These are phyloP conservation scores for Typhlichthys subterraneus DNA, from an alignment of 2,797 vertebrate genomes.

Conservation along the genomic window DNA sequence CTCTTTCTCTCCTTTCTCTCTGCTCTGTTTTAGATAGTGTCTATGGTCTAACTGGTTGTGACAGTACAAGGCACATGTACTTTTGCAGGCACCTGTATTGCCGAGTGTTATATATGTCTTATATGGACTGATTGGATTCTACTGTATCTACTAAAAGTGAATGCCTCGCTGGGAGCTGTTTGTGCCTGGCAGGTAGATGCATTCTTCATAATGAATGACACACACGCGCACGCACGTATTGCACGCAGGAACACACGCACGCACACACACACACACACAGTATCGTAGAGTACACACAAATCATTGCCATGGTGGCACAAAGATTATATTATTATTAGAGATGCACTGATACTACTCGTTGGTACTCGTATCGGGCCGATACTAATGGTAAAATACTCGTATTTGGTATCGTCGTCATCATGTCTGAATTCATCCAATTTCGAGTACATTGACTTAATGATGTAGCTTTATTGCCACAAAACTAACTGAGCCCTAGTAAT, in stretches of 20 bases:
- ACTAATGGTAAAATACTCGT: no score
- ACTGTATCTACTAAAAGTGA: constrained; percentile 67
- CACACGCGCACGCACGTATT: neutral
- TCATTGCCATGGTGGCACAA: no score
- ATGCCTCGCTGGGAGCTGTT: constrained; percentile 60
- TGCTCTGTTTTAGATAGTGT: constrained; percentile 53
- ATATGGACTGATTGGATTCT: constrained; percentile 75
- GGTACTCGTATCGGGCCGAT: no score
- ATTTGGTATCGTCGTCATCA: no score
- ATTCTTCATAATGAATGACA: neutral
- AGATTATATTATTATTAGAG: no score
- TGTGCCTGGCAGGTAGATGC: constrained; percentile 51
- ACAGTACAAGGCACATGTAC: constrained; percentile 72
- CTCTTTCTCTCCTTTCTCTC: constrained; percentile 40
- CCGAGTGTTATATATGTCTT: constrained; percentile 47
- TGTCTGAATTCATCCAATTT: no score
- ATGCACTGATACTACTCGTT: no score
- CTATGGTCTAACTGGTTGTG: constrained; percentile 61
- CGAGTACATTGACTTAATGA: no score
- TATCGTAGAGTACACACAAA: no score
- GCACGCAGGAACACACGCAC: constrained; percentile 9
- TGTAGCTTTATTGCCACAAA: no score
- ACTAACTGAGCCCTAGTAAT: no score
- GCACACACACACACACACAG: constrained; percentile 16
- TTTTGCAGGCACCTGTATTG: constrained; percentile 70